Percentiles rank a stretch among this genome's conserved stretches.
Conservation (phyloP, 37 sponge, comb jelly and placozoan genomes). For the Geodia barretti region DNA sequence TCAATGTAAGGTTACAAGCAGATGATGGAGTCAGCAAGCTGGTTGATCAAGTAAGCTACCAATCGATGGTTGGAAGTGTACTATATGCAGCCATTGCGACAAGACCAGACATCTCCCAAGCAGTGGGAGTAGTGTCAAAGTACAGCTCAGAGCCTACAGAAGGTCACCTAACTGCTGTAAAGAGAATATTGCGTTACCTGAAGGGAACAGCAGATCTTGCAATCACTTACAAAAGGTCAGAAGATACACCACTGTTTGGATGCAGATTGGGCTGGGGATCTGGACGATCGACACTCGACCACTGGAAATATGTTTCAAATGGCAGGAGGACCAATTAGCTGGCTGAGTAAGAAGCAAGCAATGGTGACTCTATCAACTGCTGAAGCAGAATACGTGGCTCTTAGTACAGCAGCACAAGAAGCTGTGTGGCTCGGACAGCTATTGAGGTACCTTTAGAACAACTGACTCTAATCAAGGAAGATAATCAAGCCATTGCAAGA, state of each 20-base stretch:
- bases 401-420: too few species aligned
- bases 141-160: conserved; percentile 18
- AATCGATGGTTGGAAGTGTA: conserved; percentile 47
- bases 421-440: conserved; percentile 13
- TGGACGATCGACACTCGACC: conserved; percentile 41
- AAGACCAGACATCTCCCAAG: conserved; percentile 1
- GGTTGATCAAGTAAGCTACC: conserved; percentile 11
- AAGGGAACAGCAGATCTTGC: conserved; percentile 31
- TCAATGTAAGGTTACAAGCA: conserved; percentile 15
- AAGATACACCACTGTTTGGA: conserved; percentile 15
- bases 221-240: conserved; percentile 27
- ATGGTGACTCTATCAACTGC: conserved; percentile 19
- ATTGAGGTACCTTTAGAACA: background rate
- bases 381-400: too few species aligned
- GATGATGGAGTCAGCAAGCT: conserved; percentile 28
- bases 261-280: conserved; percentile 15
- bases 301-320: conserved; percentile 18
- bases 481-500: conserved; percentile 55
- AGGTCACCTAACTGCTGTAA: conserved; percentile 36
- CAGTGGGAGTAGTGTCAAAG: conserved; percentile 36
- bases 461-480: conserved; percentile 10
- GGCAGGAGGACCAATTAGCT: conserved; percentile 15
- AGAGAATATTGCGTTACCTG: conserved; percentile 45
- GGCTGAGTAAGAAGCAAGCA: conserved; percentile 26
- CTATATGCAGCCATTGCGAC: conserved; percentile 36